Conservation (phyloP, 2,888 invertebrate species). For the Cheilosia grossa region DNA sequence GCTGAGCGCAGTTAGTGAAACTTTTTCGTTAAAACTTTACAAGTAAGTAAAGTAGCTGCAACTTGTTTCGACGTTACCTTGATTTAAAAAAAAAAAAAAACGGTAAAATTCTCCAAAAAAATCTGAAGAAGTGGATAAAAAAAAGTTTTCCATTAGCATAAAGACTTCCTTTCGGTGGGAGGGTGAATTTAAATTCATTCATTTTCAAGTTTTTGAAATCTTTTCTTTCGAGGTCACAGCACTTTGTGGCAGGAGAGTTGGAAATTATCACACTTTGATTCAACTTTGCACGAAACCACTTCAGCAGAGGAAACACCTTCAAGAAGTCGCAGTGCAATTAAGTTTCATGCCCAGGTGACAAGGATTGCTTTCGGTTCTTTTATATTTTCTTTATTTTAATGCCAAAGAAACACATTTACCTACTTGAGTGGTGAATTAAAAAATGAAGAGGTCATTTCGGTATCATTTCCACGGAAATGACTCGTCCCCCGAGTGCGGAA, state of each 20-base stretch:
- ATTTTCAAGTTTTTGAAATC: conserved; percentile 55
- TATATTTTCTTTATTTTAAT: conserved; percentile 11
- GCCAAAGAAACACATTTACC: conserved; percentile 46
- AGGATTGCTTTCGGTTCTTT: conserved; percentile 57
- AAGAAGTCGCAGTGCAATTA: conserved; percentile 56
- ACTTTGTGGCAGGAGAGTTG: conserved; percentile 31
- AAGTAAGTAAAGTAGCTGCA: conserved; percentile 11
- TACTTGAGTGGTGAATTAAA: conserved; percentile 62
- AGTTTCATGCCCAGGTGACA: conserved; percentile 60
- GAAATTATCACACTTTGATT: conserved; percentile 53
- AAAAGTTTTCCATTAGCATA: conserved; percentile 65
- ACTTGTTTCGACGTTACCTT: conserved; percentile 27
- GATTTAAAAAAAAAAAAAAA: conserved; percentile 16
- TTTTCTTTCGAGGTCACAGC: conserved; percentile 36
- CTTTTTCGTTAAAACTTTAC: conserved; percentile 10
- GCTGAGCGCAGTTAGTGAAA: conserved; percentile 19
- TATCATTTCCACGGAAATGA: conserved; percentile 50
- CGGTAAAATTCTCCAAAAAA: not conserved
- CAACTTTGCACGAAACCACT: conserved; percentile 32
- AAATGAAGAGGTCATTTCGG: conserved; percentile 61
- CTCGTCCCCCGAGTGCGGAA: not conserved
- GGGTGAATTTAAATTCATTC: conserved; percentile 67
- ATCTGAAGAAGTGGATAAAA: not conserved
- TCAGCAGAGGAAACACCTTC: conserved; percentile 22
- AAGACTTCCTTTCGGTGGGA: conserved; percentile 54